Base-by-base conservation (phyloP, 2,797 vertebrate species). In the Bradypus variegatus region DNA sequence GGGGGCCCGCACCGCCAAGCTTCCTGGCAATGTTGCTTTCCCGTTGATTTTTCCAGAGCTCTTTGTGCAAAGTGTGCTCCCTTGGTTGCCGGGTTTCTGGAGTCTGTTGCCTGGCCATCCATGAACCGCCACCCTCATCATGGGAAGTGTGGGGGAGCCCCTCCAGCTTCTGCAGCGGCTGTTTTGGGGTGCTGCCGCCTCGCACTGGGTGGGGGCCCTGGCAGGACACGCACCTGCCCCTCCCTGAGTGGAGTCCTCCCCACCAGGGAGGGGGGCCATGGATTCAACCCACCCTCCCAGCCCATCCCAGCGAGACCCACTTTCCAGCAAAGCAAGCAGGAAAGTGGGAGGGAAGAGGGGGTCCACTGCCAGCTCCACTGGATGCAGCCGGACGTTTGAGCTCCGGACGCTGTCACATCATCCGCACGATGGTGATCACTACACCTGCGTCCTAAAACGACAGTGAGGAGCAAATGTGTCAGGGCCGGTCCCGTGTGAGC, bases 41-140 rank as follows among this genome's bases (percentile, higher is more conserved):
- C 92, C 15, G 1, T 19, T 3, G 79, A 36, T 64, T 67, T 94
- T 70, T 89, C 94, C 88, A 50, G 50, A 86, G 65, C 12, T 38
- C 80, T 77, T 69, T 91, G 88, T 55, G 76, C 31, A 5, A 9
- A 93, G 78, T 82, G 48, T 69, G 72, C 75, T 85, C 79, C 72
- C 53, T 27, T 31, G 84, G 79, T 85, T n/a, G 0, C 3, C 2
- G 4, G n/a, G 64, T 65, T 78, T 85, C 90, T 89, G 85, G 12
- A 8, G 4, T 65, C 33, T 31, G 75, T 21, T 79, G 88, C 86
- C 0, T 23, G 2, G 82, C 78, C 3, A 0, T 70, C 73, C 62
- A 58, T 76, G 31, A 79, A 9, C 72, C 92, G 89, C 87, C 90
- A 65, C 88, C 77, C 94, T 88, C 41, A 82, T 95, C 95, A 45